A percentile compares a stretch with the other conserved stretches of the same genome.
Evolutionary conservation across 2,797 vertebrate genomes (phyloP).

Genomic region (Gymnodraco acuticeps): DNA sequence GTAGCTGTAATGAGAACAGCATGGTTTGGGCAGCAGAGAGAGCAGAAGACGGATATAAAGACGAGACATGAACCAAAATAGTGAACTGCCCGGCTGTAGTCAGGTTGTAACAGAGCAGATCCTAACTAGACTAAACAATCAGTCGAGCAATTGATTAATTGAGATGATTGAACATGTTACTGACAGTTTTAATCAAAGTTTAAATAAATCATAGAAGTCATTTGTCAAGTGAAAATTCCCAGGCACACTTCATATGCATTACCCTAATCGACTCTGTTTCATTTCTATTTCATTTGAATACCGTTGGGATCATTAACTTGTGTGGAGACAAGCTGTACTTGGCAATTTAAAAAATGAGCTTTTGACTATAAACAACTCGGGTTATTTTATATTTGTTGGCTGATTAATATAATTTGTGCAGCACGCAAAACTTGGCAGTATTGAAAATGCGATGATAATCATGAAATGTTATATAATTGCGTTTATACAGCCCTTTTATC

Average conservation of each 20-base stretch:
- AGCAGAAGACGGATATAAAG: constrained; percentile 24
- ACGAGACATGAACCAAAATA: constrained; percentile 6
- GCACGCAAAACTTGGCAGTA: not conserved
- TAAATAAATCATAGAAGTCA: not conserved
- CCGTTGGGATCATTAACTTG: not conserved
- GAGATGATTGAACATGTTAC: constrained; percentile 10
- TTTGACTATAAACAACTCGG: not conserved
- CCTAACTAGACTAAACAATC: constrained; percentile 21
- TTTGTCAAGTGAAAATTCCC: constrained; percentile 4
- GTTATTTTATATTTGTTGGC: not conserved
- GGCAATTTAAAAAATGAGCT: not conserved
- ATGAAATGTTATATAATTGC: not conserved
- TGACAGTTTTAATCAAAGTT: not conserved
- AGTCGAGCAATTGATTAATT: not conserved
- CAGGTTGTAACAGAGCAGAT: constrained; percentile 19
- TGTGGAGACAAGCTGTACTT: not conserved
- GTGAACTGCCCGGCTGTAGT: constrained; percentile 34
- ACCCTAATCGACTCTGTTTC: not conserved
- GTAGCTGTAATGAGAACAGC: constrained; percentile 68
- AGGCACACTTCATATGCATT: not conserved
- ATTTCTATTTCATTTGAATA: constrained; percentile 10
- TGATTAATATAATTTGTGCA: not conserved
- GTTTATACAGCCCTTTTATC: not conserved
- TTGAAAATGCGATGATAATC: not conserved
- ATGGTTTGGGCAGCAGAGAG: constrained; percentile 44